Conservation (phyloP, 1,140 invertebrate species). For the Stegodyphus dumicola region DNA sequence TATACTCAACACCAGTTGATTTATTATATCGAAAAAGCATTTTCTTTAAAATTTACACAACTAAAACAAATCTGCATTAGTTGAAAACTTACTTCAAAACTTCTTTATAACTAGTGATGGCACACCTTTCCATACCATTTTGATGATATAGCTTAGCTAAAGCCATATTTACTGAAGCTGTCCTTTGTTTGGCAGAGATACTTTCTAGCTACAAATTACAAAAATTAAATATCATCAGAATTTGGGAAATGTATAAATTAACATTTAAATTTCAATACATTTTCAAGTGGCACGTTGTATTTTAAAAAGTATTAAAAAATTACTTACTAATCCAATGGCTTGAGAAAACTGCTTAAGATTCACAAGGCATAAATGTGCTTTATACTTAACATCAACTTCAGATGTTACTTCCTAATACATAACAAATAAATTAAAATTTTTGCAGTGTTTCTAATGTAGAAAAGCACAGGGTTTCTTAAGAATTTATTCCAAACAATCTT, state of each 20-base stretch:
- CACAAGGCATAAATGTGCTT: constrained; percentile 77
- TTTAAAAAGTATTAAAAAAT: neutral
- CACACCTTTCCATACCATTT: constrained; percentile 78
- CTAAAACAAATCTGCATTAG: neutral
- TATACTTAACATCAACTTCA: constrained; percentile 79
- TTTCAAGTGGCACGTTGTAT: too few species aligned
- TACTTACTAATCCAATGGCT: constrained; percentile 74
- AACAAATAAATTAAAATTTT: neutral
- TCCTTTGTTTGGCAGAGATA: constrained; percentile 78
- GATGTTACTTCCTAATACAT: constrained; percentile 63
- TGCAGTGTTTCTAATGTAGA: neutral
- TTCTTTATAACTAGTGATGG: constrained; percentile 80
- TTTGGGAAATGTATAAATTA: neutral
- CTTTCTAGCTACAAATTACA: constrained; percentile 72
- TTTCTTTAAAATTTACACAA: too few species aligned
- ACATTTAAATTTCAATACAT: neutral
- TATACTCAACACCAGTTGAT: too few species aligned
- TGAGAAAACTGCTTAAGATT: constrained; percentile 75
- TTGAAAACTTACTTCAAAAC: constrained; percentile 72
- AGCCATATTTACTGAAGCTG: constrained; percentile 78
- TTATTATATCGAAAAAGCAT: too few species aligned
- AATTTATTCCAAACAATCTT: neutral
- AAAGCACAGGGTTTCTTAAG: neutral
- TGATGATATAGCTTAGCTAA: constrained; percentile 79
- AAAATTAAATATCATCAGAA: constrained; percentile 5